Percentiles rank a stretch among this genome's conserved stretches.
Evolutionary conservation across 2,888 invertebrate genomes (phyloP).

Genomic region (Seira sanloemensis): DNA sequence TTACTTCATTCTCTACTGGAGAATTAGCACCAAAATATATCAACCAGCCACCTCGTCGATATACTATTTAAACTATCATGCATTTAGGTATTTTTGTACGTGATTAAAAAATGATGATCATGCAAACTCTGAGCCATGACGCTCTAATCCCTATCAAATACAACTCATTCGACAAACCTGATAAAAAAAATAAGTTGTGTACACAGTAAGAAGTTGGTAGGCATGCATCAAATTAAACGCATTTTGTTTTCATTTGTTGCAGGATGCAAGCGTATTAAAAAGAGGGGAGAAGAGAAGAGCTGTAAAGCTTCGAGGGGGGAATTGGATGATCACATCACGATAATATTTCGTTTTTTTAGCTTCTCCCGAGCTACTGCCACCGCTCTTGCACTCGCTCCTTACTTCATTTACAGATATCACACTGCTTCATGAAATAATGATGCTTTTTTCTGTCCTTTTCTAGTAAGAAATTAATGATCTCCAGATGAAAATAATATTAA

Average conservation of each 20-base stretch:
- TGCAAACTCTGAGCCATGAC: no score
- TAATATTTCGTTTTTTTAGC: not conserved
- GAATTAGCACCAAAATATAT: no score
- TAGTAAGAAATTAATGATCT: conserved; percentile 30
- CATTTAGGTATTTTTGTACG: no score
- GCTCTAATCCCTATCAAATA: no score
- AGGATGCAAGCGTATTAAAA: not conserved
- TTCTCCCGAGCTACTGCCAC: not conserved
- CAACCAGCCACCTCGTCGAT: no score
- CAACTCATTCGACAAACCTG: no score
- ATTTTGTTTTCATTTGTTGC: conserved; percentile 36
- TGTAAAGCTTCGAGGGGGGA: not conserved
- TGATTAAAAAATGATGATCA: no score
- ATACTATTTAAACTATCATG: no score
- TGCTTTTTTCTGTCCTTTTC: conserved; percentile 18
- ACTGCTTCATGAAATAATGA: conserved; percentile 3
- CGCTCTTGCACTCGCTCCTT: not conserved
- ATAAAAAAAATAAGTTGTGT: no score
- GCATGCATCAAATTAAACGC: conserved; percentile 8
- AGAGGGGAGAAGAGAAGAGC: not conserved
- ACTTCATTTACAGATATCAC: not conserved
- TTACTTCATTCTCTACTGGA: no score
- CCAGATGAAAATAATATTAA: conserved; percentile 39
- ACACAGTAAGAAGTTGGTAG: no score
- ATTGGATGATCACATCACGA: not conserved